These are phyloP conservation scores for Microtus montanus DNA, from an alignment of 2,113 vertebrate species.

Conservation along the genomic window DNA sequence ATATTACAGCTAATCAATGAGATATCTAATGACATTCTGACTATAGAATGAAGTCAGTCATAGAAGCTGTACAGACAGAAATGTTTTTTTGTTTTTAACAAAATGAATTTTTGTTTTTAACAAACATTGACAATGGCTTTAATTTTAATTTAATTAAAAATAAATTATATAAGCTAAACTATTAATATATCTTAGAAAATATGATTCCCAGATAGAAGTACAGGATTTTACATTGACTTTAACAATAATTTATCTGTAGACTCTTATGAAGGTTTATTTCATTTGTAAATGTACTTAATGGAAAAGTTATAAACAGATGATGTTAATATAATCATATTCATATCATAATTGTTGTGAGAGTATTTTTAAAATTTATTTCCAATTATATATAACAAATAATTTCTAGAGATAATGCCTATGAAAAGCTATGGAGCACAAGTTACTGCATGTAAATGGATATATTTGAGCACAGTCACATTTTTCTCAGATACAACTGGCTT, in stretches of 20 bases:
- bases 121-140: background rate
- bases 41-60: background rate
- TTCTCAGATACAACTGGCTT: background rate
- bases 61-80: background rate
- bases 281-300: background rate
- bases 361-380: slow-evolving; percentile 37
- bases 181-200: background rate
- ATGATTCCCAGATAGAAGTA: background rate
- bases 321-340: slow-evolving; percentile 8
- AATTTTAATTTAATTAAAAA: slow-evolving; percentile 43
- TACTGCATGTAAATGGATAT: slow-evolving; percentile 45
- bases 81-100: background rate
- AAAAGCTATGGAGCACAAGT: background rate
- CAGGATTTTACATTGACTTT: background rate
- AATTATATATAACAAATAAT: slow-evolving; percentile 8
- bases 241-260: background rate
- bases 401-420: background rate
- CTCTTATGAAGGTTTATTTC: background rate
- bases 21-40: background rate
- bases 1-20: background rate
- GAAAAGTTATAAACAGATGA: background rate
- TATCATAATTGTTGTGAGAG: background rate
- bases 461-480: slow-evolving; percentile 48
- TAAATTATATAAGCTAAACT: background rate
- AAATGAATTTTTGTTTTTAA: background rate